Evolutionary conservation across 2,888 invertebrate genomes (phyloP).

Genomic region (Tubiluchus corallicola): DNA sequence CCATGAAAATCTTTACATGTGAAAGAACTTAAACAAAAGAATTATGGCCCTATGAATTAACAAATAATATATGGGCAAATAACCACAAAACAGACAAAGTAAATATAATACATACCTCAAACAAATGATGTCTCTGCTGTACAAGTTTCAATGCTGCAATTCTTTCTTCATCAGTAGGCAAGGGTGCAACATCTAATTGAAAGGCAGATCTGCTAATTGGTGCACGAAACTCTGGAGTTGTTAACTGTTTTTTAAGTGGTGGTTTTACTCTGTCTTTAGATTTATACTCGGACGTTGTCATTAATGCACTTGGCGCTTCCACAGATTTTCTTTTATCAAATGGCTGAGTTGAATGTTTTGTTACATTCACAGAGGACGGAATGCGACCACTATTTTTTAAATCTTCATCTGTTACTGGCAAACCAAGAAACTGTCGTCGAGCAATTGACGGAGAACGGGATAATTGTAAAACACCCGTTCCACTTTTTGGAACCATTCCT

Average conservation of each 20-base stretch:
- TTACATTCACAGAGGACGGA: not conserved
- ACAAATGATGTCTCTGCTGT: conserved; percentile 49
- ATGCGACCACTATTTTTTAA: not conserved
- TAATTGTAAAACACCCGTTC: not conserved
- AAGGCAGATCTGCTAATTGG: not conserved
- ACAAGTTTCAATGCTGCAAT: conserved; percentile 40
- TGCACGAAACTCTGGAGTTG: not conserved
- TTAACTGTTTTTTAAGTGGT: not conserved
- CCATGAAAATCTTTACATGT: too few relatives aligned
- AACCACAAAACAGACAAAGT: too few relatives aligned
- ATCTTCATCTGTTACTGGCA: not conserved
- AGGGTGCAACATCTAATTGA: not conserved
- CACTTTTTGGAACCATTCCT: not conserved
- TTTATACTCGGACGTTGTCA: not conserved
- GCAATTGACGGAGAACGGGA: not conserved
- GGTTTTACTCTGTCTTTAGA: not conserved
- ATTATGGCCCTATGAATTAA: too few relatives aligned
- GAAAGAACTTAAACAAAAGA: too few relatives aligned
- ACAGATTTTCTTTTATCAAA: too few relatives aligned
- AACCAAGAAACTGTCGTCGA: not conserved
- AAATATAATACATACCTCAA: conserved; percentile 40
- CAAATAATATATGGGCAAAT: too few relatives aligned
- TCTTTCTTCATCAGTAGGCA: not conserved
- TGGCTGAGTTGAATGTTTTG: not conserved
- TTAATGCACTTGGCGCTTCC: too few relatives aligned